Percentiles rank a stretch among this genome's conserved stretches.
Evolutionary conservation across 1,140 invertebrate genomes (phyloP).

Genomic region (Ganaspis sp.): DNA sequence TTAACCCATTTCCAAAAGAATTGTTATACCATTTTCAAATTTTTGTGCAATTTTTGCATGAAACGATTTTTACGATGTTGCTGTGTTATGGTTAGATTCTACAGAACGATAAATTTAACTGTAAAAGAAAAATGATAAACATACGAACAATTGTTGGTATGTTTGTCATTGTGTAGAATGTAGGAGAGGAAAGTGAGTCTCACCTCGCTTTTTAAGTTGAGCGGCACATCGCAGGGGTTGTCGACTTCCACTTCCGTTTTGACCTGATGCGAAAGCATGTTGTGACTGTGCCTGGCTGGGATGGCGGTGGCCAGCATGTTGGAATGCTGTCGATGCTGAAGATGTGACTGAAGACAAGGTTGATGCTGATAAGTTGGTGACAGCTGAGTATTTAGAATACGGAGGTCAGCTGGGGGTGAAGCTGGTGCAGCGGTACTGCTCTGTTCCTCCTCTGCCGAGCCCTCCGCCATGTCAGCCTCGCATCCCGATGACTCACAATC

Average conservation of each 20-base stretch:
- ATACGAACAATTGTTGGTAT: too few species aligned
- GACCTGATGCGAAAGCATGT: conserved; percentile 72
- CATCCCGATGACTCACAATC: conserved; percentile 75
- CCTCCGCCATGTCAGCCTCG: conserved; percentile 77
- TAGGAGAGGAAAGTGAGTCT: conserved; percentile 41
- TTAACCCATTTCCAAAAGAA: too few species aligned
- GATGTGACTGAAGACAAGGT: conserved; percentile 66
- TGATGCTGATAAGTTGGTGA: conserved; percentile 72
- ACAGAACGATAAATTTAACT: too few species aligned
- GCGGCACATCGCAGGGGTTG: conserved; percentile 72
- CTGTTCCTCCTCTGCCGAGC: conserved; percentile 76
- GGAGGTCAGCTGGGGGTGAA: conserved; percentile 75
- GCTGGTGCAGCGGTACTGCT: conserved; percentile 76
- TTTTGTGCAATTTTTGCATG: too few species aligned
- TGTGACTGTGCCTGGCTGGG: conserved; percentile 72
- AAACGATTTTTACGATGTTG: too few species aligned
- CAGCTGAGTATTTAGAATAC: conserved; percentile 73
- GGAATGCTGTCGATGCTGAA: conserved; percentile 72
- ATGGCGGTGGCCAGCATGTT: conserved; percentile 75
- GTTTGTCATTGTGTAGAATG: too few species aligned
- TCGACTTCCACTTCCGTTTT: conserved; percentile 73
- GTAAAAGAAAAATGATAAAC: too few species aligned
- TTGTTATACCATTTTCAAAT: too few species aligned
- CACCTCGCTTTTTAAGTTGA: conserved; percentile 76
- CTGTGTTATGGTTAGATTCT: too few species aligned